Evolutionary conservation across 1,140 invertebrate species (phyloP).

Genomic region (Liolophura sinensis): DNA sequence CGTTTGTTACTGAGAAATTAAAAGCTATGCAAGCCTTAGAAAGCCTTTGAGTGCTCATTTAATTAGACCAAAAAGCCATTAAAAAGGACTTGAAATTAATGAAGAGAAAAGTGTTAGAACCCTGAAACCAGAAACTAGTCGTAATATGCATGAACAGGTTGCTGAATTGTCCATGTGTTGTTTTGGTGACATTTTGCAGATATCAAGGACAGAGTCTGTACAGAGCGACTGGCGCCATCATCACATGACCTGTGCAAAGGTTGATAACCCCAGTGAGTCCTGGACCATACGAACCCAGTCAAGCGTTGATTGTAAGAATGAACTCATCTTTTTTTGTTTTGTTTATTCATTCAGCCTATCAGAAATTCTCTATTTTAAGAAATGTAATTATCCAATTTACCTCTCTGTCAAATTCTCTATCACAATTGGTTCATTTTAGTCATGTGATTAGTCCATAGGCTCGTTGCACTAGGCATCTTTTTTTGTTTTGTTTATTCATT

Average conservation of each 20-base stretch:
- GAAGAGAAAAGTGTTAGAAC: too few species aligned
- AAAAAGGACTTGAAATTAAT: too few species aligned
- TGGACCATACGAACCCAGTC: conserved; percentile 63
- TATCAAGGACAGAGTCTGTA: too few species aligned
- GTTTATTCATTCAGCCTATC: background rate
- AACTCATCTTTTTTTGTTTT: background rate
- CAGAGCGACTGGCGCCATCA: too few species aligned
- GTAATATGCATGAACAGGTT: too few species aligned
- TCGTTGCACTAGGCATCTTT: background rate
- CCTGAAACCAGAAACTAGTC: too few species aligned
- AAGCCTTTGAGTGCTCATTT: too few species aligned
- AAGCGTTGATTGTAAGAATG: conserved; percentile 59
- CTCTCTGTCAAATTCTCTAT: background rate
- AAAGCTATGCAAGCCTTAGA: too few species aligned
- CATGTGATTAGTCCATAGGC: background rate
- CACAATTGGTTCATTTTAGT: background rate
- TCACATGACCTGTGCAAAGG: conserved; percentile 63
- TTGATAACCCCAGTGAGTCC: conserved; percentile 34
- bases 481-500: background rate
- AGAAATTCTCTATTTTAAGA: background rate
- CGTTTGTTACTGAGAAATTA: too few species aligned
- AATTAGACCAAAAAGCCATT: too few species aligned
- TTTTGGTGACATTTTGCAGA: too few species aligned
- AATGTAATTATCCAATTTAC: background rate
- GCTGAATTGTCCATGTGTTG: too few species aligned